A percentile compares a stretch with the other conserved stretches of the same genome.
Evolutionary conservation across 2,797 vertebrate species (phyloP).

Genomic region (Syngnathus rostellatus): DNA sequence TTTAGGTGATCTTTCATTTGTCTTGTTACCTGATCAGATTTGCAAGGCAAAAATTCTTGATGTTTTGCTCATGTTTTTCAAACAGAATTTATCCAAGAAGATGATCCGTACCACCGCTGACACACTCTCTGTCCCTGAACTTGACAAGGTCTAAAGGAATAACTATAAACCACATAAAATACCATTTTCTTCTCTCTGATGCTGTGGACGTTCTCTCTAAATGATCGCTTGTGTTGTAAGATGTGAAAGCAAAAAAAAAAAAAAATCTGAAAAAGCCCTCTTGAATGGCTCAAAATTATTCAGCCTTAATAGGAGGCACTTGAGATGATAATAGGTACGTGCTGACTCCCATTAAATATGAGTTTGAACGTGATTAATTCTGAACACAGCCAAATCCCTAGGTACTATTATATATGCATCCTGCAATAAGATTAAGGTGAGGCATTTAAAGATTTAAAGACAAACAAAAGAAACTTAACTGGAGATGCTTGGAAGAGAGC

Average conservation of each 20-base stretch:
- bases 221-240: not conserved
- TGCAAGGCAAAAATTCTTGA: slow-evolving; percentile 25
- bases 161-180: not conserved
- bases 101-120: not conserved
- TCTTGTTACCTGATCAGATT: slow-evolving; percentile 18
- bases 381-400: not conserved
- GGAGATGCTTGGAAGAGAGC: no score
- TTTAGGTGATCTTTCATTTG: slow-evolving; percentile 29
- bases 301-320: not conserved
- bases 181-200: not conserved
- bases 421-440: no score
- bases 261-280: not conserved
- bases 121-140: slow-evolving; percentile 21
- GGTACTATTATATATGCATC: no score
- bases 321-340: not conserved
- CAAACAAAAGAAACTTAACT: no score
- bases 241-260: not conserved
- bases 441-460: no score
- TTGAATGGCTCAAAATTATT: not conserved
- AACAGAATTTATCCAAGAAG: not conserved
- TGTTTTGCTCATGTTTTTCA: slow-evolving; percentile 30
- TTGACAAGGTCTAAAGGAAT: slow-evolving; percentile 9
- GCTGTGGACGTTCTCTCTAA: no score
- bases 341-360: not conserved
- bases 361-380: not conserved